A percentile compares a stretch with the other conserved stretches of the same genome.
phyloP scores from a whole-genome alignment of 2,113 vertebrate genomes.

The Oreamnos americanus region DNA sequence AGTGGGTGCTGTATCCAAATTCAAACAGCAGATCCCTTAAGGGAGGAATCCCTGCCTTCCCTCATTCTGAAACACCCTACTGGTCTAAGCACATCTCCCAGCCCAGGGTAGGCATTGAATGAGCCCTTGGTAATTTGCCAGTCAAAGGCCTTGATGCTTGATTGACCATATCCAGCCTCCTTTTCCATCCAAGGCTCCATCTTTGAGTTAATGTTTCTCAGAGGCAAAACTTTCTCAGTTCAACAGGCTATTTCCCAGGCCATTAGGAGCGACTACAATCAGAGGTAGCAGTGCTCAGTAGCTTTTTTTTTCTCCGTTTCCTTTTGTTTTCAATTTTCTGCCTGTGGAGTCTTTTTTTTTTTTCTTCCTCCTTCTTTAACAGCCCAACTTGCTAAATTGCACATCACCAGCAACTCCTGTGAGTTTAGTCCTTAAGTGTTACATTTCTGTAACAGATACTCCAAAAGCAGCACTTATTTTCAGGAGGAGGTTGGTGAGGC shows the following conservation, averaged over 20 bases:
- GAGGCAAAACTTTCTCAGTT: background rate
- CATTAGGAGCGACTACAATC: background rate
- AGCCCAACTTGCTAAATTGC: conserved; percentile 65
- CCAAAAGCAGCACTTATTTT: conserved; percentile 38
- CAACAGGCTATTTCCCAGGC: background rate
- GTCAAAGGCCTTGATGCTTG: background rate
- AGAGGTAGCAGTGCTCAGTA: background rate
- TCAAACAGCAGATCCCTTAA: background rate
- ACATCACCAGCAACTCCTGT: conserved; percentile 53
- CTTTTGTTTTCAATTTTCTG: conserved; percentile 65
- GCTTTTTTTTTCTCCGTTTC: conserved; percentile 29
- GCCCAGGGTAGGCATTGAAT: background rate
- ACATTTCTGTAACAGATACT: conserved; percentile 57
- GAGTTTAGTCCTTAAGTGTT: conserved; percentile 48
- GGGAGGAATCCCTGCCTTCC: background rate
- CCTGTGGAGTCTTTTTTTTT: background rate
- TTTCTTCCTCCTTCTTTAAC: conserved; percentile 2
- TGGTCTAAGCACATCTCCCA: too few relatives aligned
- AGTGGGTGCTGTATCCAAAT: background rate
- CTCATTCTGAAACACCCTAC: background rate
- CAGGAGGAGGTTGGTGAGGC: conserved; percentile 31
- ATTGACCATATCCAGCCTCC: background rate
- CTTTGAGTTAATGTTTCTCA: background rate
- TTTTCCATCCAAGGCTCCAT: background rate
- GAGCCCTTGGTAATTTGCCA: background rate